Percentiles rank a stretch among this genome's conserved stretches.
Conservation (phyloP, 2,797 vertebrate species). For the Crenichthys baileyi region DNA sequence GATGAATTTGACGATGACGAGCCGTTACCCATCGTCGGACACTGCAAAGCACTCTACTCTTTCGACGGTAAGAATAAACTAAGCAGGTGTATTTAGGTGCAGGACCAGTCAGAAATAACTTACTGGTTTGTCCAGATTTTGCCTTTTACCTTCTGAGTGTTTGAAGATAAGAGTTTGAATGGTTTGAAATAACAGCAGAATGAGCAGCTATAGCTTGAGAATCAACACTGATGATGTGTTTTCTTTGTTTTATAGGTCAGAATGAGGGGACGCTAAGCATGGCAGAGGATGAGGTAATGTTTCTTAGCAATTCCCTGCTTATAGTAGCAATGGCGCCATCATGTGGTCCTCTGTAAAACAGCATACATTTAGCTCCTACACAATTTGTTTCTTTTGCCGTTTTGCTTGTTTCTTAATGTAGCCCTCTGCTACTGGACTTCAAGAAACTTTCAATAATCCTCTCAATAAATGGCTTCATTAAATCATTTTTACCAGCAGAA, state of each 20-base stretch:
- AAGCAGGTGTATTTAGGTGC: background rate
- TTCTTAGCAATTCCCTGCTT: background rate
- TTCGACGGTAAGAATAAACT: conserved; percentile 87
- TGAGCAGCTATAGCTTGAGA: background rate
- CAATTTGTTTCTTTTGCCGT: no score
- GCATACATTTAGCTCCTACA: background rate
- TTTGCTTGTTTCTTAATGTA: no score
- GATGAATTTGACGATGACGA: conserved; percentile 99
- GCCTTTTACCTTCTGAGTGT: background rate
- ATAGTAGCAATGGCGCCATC: background rate
- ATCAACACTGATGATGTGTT: background rate
- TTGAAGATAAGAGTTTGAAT: background rate
- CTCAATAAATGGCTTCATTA: no score
- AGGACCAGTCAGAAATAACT: background rate
- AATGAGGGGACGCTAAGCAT: conserved; percentile 97
- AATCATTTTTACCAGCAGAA: no score
- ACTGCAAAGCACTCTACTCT: conserved; percentile 97
- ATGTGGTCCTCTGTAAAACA: background rate
- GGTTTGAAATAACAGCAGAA: background rate
- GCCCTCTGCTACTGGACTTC: no score
- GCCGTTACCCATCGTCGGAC: conserved; percentile 94
- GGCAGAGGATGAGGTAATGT: conserved; percentile 89
- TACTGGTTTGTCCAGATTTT: background rate
- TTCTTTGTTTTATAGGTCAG: conserved; percentile 83
- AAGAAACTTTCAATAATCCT: no score